Evolutionary conservation across 2,888 invertebrate species (phyloP), one percentile per base, ranked within the genome.

Genomic region (Polyommatus icarus): DNA sequence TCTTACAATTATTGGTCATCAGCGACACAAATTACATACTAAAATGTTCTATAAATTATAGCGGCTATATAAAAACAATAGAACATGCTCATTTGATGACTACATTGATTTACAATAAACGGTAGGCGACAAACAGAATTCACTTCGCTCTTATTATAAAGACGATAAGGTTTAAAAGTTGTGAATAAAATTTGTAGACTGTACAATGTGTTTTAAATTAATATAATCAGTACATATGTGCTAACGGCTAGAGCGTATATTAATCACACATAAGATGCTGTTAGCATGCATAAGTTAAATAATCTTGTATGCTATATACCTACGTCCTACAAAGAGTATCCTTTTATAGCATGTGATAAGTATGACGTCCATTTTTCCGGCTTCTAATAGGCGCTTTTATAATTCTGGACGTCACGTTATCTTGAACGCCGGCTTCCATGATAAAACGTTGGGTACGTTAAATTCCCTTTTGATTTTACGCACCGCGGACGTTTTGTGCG

Each of bases 151-250:
- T 29, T 67, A 67, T 67, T 67, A 29, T 24, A 3, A 12, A 29
- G 29, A 10, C 67, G 6, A 29, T 29, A 67, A 32, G 7, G 32
- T 32, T 67, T 24, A 67, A 67, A 32, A 29, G 5, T 29, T 12
- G 15, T 67, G 18, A 5, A 67, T 32, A 8, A 8, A n/a, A 20
- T 67, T 32, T 29, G 18, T 67, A 29, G 6, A 12, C 5, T 67
- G 29, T 67, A 67, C 67, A 50, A 75, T 75, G 75, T 54, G 75
- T 50, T 75, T 24, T 24, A n/a, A 50, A 75, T 75, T 75, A 75
- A 50, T 54, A 75, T 54, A 75, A 54, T 75, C 75, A 75, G 75
- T 75, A 75, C 75, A 15, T 75, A 75, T 29, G 50, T 75, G 46
- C 12, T 46, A 73, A 46, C 40, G 24, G 50, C 24, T 75, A 73